Conservation (phyloP, 2,888 invertebrate genomes). For the Dasypolia templi region DNA sequence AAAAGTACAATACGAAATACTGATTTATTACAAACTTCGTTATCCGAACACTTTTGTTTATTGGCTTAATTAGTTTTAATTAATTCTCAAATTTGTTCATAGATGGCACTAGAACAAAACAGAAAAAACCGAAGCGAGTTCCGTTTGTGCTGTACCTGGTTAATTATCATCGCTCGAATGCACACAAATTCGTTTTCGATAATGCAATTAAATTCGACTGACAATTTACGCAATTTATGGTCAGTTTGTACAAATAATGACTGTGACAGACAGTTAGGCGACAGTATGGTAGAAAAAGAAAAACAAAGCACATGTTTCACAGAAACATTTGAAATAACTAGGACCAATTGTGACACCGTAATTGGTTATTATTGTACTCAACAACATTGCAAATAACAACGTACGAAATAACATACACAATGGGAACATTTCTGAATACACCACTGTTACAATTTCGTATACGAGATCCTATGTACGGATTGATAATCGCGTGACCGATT, state of each 20-base stretch:
- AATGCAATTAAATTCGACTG: conserved; percentile 65
- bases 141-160: conserved; percentile 43
- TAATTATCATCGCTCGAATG: conserved; percentile 64
- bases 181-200: conserved; percentile 66
- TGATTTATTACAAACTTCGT: conserved; percentile 37
- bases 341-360: conserved; percentile 29
- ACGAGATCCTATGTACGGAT: conserved; percentile 35
- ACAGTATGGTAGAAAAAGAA: neutral
- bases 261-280: neutral
- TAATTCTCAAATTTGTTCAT: conserved; percentile 48
- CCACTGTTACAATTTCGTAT: conserved; percentile 26
- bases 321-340: conserved; percentile 2
- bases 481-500: conserved; percentile 57
- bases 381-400: conserved; percentile 28
- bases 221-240: conserved; percentile 54
- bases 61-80: conserved; percentile 45
- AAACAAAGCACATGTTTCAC: conserved; percentile 10
- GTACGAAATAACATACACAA: conserved; percentile 25
- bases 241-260: conserved; percentile 9
- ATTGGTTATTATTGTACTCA: conserved; percentile 27
- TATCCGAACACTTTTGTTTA: conserved; percentile 27
- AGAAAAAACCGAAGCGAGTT: conserved; percentile 44
- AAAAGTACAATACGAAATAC: conserved; percentile 18
- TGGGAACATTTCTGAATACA: conserved; percentile 30
- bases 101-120: conserved; percentile 46